Evolutionary conservation across 2,797 vertebrate genomes (phyloP).

Genomic region (Gambusia yucatana): DNA sequence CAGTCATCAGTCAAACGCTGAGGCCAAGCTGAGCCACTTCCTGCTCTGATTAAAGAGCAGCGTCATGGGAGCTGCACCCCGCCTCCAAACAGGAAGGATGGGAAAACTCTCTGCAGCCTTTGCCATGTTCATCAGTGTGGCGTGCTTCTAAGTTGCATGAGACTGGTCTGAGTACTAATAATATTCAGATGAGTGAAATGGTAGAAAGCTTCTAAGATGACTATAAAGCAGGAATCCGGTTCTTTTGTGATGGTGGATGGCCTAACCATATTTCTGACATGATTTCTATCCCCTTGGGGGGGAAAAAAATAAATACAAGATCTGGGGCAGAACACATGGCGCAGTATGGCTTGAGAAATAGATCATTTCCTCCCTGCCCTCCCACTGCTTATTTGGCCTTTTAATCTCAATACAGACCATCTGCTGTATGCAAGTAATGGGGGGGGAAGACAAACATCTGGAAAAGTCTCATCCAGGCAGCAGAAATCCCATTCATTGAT

Average conservation of each 20-base stretch:
- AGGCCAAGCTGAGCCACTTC: constrained; percentile 50
- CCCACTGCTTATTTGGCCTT: constrained; percentile 55
- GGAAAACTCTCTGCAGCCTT: constrained; percentile 42
- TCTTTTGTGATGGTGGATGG: constrained; percentile 33
- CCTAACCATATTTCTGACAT: constrained; percentile 44
- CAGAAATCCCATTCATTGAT: constrained; percentile 65
- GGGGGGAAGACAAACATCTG: constrained; percentile 73
- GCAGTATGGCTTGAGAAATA: constrained; percentile 48
- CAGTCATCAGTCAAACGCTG: constrained; percentile 52
- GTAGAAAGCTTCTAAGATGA: constrained; percentile 22
- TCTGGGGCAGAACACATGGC: constrained; percentile 44
- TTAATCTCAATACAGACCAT: constrained; percentile 70
- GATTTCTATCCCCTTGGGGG: constrained; percentile 33
- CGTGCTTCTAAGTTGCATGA: constrained; percentile 7
- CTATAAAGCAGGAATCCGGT: constrained; percentile 35
- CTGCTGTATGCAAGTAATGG: constrained; percentile 65
- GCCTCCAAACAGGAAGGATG: constrained; percentile 46
- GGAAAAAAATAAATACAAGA: constrained; percentile 19
- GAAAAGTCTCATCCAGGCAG: constrained; percentile 47
- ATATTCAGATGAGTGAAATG: constrained; percentile 11
- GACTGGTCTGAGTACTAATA: constrained; percentile 35
- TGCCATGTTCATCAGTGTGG: constrained; percentile 41
- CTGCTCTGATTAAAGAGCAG: constrained; percentile 66
- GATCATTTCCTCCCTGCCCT: constrained; percentile 54
- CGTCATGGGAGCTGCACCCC: constrained; percentile 38